These are phyloP conservation scores for Achatina immaculata DNA, from an alignment of 1,140 invertebrate genomes.

Conservation along the genomic window DNA sequence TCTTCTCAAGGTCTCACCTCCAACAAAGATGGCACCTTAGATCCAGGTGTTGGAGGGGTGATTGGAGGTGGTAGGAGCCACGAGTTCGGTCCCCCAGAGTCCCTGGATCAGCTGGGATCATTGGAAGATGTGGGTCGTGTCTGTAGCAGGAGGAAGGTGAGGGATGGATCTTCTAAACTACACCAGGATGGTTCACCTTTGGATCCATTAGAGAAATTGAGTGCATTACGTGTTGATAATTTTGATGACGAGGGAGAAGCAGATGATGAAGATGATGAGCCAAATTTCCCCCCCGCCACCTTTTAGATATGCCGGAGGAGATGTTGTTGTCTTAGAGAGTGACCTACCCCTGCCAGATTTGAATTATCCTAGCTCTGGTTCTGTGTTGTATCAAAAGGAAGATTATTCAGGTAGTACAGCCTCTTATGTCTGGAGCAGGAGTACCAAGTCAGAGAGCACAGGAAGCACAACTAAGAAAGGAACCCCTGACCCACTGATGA, in stretches of 20 bases:
- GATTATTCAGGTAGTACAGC: no score
- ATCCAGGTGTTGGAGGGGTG: constrained; percentile 54
- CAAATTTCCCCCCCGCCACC: constrained; percentile 41
- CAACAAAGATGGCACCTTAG: constrained; percentile 53
- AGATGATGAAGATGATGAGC: constrained; percentile 43
- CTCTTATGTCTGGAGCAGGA: no score
- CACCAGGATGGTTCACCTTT: constrained; percentile 47
- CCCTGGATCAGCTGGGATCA: constrained; percentile 42
- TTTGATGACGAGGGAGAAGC: constrained; percentile 33
- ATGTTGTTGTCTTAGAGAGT: constrained; percentile 42
- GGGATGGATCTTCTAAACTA: not conserved
- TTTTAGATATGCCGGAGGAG: constrained; percentile 33
- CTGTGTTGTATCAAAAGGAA: no score
- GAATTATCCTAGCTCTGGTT: no score
- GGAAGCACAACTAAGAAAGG: constrained; percentile 45
- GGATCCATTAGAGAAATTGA: constrained; percentile 43
- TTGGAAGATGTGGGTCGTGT: constrained; percentile 31
- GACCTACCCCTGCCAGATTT: constrained; percentile 27
- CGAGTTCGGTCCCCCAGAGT: constrained; percentile 51
- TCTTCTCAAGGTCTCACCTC: constrained; percentile 43
- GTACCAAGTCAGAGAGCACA: no score
- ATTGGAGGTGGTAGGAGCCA: constrained; percentile 31
- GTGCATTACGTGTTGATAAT: constrained; percentile 16
- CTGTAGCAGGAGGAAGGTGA: not conserved
- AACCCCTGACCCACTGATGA: constrained; percentile 50